These are phyloP conservation scores for Thunnus maccoyii DNA, from an alignment of 2,113 vertebrate species.

Conservation along the genomic window DNA sequence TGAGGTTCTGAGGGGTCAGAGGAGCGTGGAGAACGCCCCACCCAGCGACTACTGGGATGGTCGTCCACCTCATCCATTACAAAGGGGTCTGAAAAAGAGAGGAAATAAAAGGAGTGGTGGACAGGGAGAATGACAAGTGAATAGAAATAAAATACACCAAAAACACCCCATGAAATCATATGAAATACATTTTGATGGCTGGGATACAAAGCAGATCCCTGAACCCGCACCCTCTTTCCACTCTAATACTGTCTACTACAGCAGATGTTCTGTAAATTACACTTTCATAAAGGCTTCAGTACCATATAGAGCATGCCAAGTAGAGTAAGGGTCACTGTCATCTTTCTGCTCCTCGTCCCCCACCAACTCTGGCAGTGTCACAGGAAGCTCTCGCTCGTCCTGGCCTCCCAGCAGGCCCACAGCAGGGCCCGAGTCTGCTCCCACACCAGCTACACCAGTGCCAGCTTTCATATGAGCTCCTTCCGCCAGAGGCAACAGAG, in stretches of 20 bases:
- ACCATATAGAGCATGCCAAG: constrained; percentile 83
- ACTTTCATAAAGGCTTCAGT: constrained; percentile 43
- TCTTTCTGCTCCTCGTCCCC: constrained; percentile 79
- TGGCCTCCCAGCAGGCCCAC: constrained; percentile 65
- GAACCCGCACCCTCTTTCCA: constrained; percentile 4
- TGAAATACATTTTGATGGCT: constrained; percentile 5
- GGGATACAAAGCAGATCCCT: constrained; percentile 40
- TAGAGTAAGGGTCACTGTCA: constrained; percentile 70
- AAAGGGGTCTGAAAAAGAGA: constrained; percentile 73
- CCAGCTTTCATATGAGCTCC: constrained; percentile 71
- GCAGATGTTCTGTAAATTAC: constrained; percentile 34
- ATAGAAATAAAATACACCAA: too few relatives aligned
- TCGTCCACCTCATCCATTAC: constrained; percentile 81
- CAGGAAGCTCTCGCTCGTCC: constrained; percentile 74
- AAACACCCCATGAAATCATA: constrained; percentile 9
- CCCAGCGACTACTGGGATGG: constrained; percentile 81
- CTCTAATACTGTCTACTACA: not conserved
- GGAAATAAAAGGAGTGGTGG: not conserved
- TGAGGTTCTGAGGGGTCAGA: constrained; percentile 71
- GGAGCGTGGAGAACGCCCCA: constrained; percentile 84
- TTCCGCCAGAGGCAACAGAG: constrained; percentile 82
- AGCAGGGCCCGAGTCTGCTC: constrained; percentile 61
- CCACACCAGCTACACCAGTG: constrained; percentile 41
- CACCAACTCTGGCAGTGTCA: constrained; percentile 73
- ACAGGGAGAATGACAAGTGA: not conserved